Percentiles rank a stretch among this genome's conserved stretches.
These are phyloP conservation scores for Gasteruption jaculator DNA, from an alignment of 2,888 invertebrate genomes.

Conservation along the genomic window DNA sequence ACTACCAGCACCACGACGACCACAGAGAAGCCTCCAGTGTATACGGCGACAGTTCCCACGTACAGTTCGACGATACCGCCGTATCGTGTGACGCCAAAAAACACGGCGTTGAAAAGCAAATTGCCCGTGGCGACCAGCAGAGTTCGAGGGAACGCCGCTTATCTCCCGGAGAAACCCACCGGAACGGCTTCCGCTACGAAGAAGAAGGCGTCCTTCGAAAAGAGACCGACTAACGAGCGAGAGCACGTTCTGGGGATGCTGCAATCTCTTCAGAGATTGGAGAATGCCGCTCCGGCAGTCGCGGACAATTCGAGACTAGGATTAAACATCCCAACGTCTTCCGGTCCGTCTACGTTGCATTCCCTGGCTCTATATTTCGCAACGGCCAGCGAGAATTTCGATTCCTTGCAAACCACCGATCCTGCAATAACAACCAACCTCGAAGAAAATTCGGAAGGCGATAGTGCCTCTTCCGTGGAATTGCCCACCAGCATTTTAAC, in stretches of 20 bases:
- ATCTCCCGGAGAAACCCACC: constrained; percentile 25
- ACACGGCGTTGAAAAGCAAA: constrained; percentile 24
- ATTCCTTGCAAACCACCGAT: constrained; percentile 43
- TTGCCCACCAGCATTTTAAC: constrained; percentile 63
- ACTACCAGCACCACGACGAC: constrained; percentile 27
- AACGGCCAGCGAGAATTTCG: constrained; percentile 58
- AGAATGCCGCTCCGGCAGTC: constrained; percentile 50
- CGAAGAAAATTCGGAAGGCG: constrained; percentile 18
- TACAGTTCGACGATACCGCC: constrained; percentile 25
- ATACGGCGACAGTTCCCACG: constrained; percentile 41
- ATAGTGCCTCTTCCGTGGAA: constrained; percentile 42
- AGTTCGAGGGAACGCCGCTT: constrained; percentile 21
- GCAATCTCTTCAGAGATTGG: constrained; percentile 62
- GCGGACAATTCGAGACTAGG: constrained; percentile 58
- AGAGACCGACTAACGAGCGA: constrained; percentile 52
- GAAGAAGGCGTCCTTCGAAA: constrained; percentile 20
- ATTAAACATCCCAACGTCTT: constrained; percentile 67
- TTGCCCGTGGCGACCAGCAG: constrained; percentile 18
- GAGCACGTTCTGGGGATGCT: constrained; percentile 69
- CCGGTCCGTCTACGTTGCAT: constrained; percentile 73
- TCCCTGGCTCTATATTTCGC: constrained; percentile 79
- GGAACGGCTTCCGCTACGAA: constrained; percentile 8
- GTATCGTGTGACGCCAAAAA: constrained; percentile 24
- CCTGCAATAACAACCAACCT: constrained; percentile 17
- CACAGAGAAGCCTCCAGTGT: constrained; percentile 32